Base-by-base conservation (phyloP, 1,140 invertebrate species). In the Aphelenchoides fujianensis region DNA sequence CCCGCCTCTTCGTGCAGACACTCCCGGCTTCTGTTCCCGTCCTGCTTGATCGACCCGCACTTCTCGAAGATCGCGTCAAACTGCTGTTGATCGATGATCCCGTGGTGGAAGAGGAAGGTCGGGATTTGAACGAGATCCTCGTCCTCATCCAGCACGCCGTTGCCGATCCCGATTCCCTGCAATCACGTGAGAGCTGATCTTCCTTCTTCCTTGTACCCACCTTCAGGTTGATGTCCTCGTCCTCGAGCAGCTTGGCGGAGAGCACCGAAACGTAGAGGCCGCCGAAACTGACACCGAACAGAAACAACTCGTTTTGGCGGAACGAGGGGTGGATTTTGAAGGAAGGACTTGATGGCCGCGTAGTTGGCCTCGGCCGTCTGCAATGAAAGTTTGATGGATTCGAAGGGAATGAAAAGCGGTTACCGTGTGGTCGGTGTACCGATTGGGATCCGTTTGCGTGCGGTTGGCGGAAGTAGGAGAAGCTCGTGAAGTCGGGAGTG, bases 91-190 rank as follows among this genome's bases (percentile, higher is more conserved):
- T 66, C 63, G 7, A 66, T 66, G 32, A 34, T 41, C 16, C 36
- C 63, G 32, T 37, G 31, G 34, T 36, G 53, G 31, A 34, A 55
- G 53, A 32, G 53, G 34, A 32, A 66, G 27, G 28, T 5, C 19
- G 34, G 31, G 9, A 16, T 32, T 32, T 35, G n/a, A 12, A 36
- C 34, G 12, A 36, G 12, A 37, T 34, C 63, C 28, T 41, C 12
- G 16, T 66, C 32, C 32, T 66, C 32, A 48, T 66, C 36, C 16
- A 66, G n/a, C 12, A 36, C 63, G 41, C 63, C 63, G 36, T 66
- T 66, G 16, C n/a, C 16, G 53, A 66, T 66, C 32, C 9, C 32
- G 53, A 66, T 12, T 34, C 63, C 63, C 63, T 61, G 36, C 31
- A 61, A 61, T n/a, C 19, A 61, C n/a, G 31, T 19, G 1, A 52